Evolutionary conservation across 2,888 invertebrate species (phyloP).

Genomic region (Dromius quadrimaculatus): DNA sequence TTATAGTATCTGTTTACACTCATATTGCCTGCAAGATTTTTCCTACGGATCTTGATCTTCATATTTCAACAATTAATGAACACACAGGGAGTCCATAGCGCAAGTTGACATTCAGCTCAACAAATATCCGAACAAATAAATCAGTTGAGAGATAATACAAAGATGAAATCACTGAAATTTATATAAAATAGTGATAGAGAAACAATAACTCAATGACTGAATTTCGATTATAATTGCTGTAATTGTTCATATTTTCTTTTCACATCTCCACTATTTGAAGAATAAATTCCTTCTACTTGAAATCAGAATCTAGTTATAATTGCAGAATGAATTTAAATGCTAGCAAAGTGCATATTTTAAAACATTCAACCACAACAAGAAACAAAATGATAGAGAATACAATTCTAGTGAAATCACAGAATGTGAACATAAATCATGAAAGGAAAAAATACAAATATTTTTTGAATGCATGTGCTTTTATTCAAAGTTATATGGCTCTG

Average conservation of each 20-base stretch:
- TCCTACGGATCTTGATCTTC: no score
- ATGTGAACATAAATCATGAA: conserved; percentile 36
- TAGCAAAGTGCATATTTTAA: conserved; percentile 14
- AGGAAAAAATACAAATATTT: conserved; percentile 39
- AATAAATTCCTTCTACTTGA: neutral
- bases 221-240: no score
- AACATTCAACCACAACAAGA: conserved; percentile 5
- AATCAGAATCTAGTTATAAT: conserved; percentile 7
- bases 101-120: no score
- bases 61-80: no score
- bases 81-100: no score
- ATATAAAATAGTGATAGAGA: no score
- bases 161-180: no score
- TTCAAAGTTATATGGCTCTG: conserved; percentile 15
- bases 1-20: no score
- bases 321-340: conserved; percentile 22
- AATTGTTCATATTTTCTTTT: conserved; percentile 25
- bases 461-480: conserved; percentile 42
- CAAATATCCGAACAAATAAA: no score
- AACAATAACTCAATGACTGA: no score
- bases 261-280: conserved; percentile 9
- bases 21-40: no score
- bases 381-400: conserved; percentile 15
- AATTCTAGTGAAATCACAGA: conserved; percentile 8
- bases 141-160: no score